A percentile compares a stretch with the other conserved stretches of the same genome.
These are phyloP conservation scores for Thereva unica DNA, from an alignment of 2,888 invertebrate species.

Conservation along the genomic window DNA sequence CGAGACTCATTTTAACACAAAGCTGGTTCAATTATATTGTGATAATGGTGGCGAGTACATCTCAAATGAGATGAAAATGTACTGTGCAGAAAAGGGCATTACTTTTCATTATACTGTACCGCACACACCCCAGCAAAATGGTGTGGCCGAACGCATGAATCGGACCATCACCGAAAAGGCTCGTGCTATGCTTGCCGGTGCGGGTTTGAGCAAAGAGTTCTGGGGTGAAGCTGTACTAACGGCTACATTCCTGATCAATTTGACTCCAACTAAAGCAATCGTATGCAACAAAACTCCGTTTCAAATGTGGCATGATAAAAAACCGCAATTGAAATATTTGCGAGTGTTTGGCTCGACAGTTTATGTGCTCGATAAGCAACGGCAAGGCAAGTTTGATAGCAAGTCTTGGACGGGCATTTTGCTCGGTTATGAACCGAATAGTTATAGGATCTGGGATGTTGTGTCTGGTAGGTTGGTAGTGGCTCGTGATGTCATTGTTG, in stretches of 20 bases:
- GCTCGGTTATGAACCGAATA: slow-evolving; percentile 49
- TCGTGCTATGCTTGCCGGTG: slow-evolving; percentile 47
- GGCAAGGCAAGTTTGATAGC: slow-evolving; percentile 48
- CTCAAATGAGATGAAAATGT: slow-evolving; percentile 44
- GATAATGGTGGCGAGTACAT: slow-evolving; percentile 44
- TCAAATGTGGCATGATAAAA: slow-evolving; percentile 53
- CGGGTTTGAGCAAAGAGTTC: slow-evolving; percentile 47
- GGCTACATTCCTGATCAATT: slow-evolving; percentile 50
- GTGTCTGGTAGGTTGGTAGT: slow-evolving; percentile 46
- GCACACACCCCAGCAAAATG: slow-evolving; percentile 51
- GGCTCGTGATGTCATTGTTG: slow-evolving; percentile 50
- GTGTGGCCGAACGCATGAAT: slow-evolving; percentile 50
- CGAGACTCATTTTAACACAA: slow-evolving; percentile 45
- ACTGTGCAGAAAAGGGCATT: slow-evolving; percentile 46
- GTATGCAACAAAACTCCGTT: slow-evolving; percentile 49
- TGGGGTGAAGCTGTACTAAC: slow-evolving; percentile 52
- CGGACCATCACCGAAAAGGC: slow-evolving; percentile 51
- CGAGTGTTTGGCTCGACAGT: slow-evolving; percentile 50
- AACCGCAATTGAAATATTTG: slow-evolving; percentile 48
- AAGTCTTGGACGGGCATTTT: slow-evolving; percentile 50
- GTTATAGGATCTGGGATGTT: slow-evolving; percentile 49
- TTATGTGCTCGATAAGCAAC: slow-evolving; percentile 48
- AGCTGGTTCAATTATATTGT: slow-evolving; percentile 46
- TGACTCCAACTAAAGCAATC: slow-evolving; percentile 48
- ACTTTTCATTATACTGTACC: slow-evolving; percentile 51